phyloP scores from a whole-genome alignment of 2,888 invertebrate genomes.

The Bedellia somnulentella region DNA sequence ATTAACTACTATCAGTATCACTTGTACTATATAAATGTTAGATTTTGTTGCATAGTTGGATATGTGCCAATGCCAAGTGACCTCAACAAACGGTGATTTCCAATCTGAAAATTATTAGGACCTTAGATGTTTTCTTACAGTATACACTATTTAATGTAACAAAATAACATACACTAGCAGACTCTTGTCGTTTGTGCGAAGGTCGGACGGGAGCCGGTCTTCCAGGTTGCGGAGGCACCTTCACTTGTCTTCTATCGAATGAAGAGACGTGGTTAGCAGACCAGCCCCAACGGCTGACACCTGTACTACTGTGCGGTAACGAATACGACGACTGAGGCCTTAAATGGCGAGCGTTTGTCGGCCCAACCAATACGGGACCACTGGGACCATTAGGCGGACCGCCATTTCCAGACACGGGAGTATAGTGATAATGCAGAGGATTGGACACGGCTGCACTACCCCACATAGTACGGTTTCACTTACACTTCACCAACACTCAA shows the following conservation, averaged over 20 bases:
- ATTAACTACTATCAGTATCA: too few species aligned
- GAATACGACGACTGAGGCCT: slow-evolving; percentile 56
- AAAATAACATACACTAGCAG: slow-evolving; percentile 45
- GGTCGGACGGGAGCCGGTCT: slow-evolving; percentile 43
- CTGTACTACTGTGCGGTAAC: slow-evolving; percentile 56
- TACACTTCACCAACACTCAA: slow-evolving; percentile 26
- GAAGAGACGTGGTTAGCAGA: slow-evolving; percentile 55
- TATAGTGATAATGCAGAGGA: slow-evolving; percentile 48
- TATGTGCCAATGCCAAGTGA: too few species aligned
- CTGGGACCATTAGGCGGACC: slow-evolving; percentile 32
- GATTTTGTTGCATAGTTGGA: too few species aligned
- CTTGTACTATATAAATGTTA: too few species aligned
- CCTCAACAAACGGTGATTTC: too few species aligned
- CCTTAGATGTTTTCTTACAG: too few species aligned
- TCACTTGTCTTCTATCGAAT: slow-evolving; percentile 46
- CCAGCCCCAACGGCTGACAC: slow-evolving; percentile 59
- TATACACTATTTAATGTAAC: too few species aligned
- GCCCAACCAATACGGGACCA: slow-evolving; percentile 25
- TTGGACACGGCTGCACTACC: slow-evolving; percentile 49
- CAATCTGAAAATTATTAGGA: too few species aligned
- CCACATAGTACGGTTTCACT: slow-evolving; percentile 45
- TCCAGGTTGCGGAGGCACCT: slow-evolving; percentile 47
- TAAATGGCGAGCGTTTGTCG: slow-evolving; percentile 32
- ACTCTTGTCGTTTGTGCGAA: slow-evolving; percentile 27
- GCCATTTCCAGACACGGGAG: slow-evolving; percentile 40